Evolutionary conservation across 2,113 vertebrate species (phyloP).

Genomic region (Litocranius walleri): DNA sequence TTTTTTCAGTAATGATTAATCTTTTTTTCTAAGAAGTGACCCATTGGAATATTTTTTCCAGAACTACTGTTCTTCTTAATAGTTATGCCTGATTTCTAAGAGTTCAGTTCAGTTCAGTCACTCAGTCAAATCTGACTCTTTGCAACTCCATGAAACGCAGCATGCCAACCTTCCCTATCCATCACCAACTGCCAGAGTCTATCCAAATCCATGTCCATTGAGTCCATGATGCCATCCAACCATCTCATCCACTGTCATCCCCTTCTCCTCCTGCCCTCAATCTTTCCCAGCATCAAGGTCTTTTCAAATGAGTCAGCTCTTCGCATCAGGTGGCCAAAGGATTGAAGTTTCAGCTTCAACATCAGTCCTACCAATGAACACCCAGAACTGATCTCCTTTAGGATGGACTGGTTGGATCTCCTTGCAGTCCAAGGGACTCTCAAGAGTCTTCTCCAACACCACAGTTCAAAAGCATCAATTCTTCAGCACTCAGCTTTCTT

Average conservation of each 20-base stretch:
- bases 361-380: neutral
- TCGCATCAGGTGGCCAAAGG: neutral
- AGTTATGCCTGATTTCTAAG: neutral
- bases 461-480: neutral
- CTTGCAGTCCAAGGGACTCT: neutral
- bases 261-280: neutral
- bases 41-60: neutral
- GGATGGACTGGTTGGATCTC: neutral
- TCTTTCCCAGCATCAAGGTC: neutral
- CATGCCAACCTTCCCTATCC: rapidly evolving
- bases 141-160: neutral
- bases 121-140: neutral
- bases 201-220: neutral
- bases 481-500: neutral
- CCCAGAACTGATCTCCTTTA: neutral
- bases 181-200: neutral
- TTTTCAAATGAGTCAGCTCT: neutral
- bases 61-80: neutral
- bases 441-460: neutral
- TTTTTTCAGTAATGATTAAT: neutral
- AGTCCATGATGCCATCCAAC: neutral
- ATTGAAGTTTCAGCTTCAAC: neutral
- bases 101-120: neutral
- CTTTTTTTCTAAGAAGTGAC: neutral
- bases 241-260: neutral